phyloP scores from a whole-genome alignment of 35 echinoderm and acorn worm species.

The Chiridota heheva region DNA sequence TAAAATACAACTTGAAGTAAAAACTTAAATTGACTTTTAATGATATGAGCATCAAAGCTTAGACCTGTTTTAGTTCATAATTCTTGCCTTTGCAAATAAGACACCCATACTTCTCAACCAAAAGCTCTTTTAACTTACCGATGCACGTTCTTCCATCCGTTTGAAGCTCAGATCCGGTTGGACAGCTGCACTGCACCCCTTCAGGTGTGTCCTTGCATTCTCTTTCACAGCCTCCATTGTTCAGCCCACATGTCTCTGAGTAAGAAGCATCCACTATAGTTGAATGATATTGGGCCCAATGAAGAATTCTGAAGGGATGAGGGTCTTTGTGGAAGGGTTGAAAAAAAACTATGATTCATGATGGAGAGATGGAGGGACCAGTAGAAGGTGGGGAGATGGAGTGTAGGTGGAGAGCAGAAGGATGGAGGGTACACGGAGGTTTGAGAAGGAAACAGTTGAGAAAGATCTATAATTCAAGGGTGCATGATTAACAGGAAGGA shows the following conservation, averaged over 20 bases:
- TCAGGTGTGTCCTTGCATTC: conserved; percentile 82
- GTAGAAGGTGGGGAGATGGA: background rate
- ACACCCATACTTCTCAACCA: too few species aligned
- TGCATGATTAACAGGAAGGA: background rate
- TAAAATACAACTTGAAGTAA: too few species aligned
- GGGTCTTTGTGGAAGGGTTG: conserved; percentile 2
- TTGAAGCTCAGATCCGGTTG: conserved; percentile 74
- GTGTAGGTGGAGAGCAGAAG: background rate
- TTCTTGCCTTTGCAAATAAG: too few species aligned
- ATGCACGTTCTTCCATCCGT: conserved; percentile 81
- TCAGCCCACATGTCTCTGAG: conserved; percentile 95
- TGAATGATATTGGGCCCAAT: conserved; percentile 29
- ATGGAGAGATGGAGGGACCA: background rate
- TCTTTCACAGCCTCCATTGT: conserved; percentile 92
- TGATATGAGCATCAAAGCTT: too few species aligned
- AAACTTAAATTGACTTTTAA: too few species aligned
- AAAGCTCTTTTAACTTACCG: too few species aligned
- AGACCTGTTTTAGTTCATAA: too few species aligned
- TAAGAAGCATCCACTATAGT: conserved; percentile 54
- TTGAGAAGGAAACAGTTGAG: background rate
- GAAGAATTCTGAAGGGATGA: background rate
- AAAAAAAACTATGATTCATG: background rate
- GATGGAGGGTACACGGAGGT: too few species aligned
- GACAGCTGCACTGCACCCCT: conserved; percentile 89
- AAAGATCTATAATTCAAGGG: background rate